Evolutionary conservation across 1,140 invertebrate species (phyloP), one percentile per base, ranked within the genome.

Genomic region (Saccostrea cuccullata): DNA sequence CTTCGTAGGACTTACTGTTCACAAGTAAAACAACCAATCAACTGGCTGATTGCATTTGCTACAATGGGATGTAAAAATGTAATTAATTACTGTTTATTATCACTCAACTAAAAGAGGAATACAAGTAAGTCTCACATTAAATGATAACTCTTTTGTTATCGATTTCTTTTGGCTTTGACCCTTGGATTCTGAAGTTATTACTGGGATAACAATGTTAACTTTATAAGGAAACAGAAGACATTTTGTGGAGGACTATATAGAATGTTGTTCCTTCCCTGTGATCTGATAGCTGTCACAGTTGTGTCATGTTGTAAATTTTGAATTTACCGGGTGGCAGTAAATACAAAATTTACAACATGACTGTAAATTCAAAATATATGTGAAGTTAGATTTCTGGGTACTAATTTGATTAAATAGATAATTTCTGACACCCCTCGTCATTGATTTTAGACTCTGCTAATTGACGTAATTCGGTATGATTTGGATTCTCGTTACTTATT

Each of bases 391-490:
- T 77, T 30, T 26, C 5, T 20, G 15, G 13, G 12, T 77, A 3
- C 12, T 26, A 30, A 77, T 77, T 30, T 77, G 26, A 26, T 30
- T 26, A 13, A 36, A 26, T 77, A 8, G 26, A 77, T 77, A 77
- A 36, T 77, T 77, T 77, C 70, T 77, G 70, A 36, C 70, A 77
- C 70, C 70, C 26, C 30, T 77, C 15, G 36, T 2, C 26, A 26
- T 30, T 36, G 23, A 30, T 30, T 77, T 30, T 13, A 11, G 23
- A 77, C 3, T 36, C 70, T 77, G 70, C 70, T 77, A 77, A 77
- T 77, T 77, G 70, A 26, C 70, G 70, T 77, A 77, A 77, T 77
- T 77, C 70, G 26, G 70, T 77, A 77, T 77, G 70, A 77, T 77
- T 47, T 77, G 70, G 70, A 77, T 23, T 77, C 70, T 36, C 26